Evolutionary conservation across 2,797 vertebrate genomes (phyloP), one percentile per base, ranked within the genome.

Genomic region (Anolis apletophallus): DNA sequence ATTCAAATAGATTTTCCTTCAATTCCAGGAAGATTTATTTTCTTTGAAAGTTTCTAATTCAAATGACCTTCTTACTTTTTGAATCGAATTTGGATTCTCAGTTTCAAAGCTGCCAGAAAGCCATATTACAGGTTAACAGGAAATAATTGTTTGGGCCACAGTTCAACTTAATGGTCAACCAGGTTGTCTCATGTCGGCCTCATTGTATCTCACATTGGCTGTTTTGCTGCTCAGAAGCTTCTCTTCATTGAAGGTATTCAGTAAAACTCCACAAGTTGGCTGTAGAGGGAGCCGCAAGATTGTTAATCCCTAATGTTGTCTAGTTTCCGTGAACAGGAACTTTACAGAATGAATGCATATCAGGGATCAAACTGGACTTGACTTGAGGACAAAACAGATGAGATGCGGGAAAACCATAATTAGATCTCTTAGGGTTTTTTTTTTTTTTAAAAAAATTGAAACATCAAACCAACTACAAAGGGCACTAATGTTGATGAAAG

Each of bases 211-310:
- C 74, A 17, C 10, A 19, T 3, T 59, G 8, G 32, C 32, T 71
- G n/a, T 14, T 34, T 32, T 32, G 21, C 40, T 81, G 46, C 17
- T 67, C 40, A 68, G 9, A 23, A 57, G 32, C 1, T 69, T 83
- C 11, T 34, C 6, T 40, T 26, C 36, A 7, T 23, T 68, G 34
- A 79, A 72, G 21, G 4, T 5, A 12, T 55, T 57, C 16, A 57
- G 17, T 34, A 46, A 76, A 46, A 82, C 81, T 21, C n/a, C 40
- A 78, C 3, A 36, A 29, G 10, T 11, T 5, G 46, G 67, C 86
- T 83, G 55, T 54, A 87, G 86, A 83, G 86, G 86, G 86, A 87
- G 86, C 67, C 40, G 16, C 16, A 84, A 16, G 81, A 84, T 57
- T 79, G 81, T 32, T 64, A 36, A 23, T 83, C 26, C 64, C 52